Conservation (phyloP, 2,888 invertebrate genomes). For the Acheta domesticus region DNA sequence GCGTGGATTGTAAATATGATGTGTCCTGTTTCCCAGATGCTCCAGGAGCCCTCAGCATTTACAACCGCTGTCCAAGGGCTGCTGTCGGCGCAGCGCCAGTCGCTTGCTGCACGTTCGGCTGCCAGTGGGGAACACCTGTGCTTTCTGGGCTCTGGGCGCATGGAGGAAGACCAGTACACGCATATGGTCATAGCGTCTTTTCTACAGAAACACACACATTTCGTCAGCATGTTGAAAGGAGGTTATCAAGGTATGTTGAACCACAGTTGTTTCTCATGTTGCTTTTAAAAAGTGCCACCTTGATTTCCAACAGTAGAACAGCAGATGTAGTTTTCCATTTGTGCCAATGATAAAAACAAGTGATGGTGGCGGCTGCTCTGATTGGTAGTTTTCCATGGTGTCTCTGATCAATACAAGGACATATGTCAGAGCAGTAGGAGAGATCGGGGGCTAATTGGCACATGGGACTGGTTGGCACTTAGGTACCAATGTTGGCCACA, state of each 20-base stretch:
- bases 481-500: neutral
- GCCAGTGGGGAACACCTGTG: conserved; percentile 86
- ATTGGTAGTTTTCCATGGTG: too few species aligned
- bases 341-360: too few species aligned
- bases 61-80: conserved; percentile 90
- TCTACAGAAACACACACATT: conserved; percentile 87
- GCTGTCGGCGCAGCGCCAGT: conserved; percentile 82
- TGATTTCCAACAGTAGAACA: too few species aligned
- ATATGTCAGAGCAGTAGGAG: too few species aligned
- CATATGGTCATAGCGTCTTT: conserved; percentile 98
- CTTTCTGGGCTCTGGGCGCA: conserved; percentile 88
- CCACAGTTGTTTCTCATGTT: too few species aligned
- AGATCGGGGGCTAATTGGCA: too few species aligned
- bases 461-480: too few species aligned
- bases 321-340: too few species aligned
- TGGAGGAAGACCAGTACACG: conserved; percentile 92
- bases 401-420: too few species aligned
- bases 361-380: too few species aligned
- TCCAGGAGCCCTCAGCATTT: conserved; percentile 94
- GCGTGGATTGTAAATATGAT: too few species aligned
- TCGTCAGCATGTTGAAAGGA: conserved; percentile 86
- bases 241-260: conserved; percentile 65
- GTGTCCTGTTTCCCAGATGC: conserved; percentile 58
- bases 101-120: conserved; percentile 79
- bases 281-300: too few species aligned